Base-by-base conservation (phyloP, 2,113 vertebrate genomes). In the Egretta garzetta region DNA sequence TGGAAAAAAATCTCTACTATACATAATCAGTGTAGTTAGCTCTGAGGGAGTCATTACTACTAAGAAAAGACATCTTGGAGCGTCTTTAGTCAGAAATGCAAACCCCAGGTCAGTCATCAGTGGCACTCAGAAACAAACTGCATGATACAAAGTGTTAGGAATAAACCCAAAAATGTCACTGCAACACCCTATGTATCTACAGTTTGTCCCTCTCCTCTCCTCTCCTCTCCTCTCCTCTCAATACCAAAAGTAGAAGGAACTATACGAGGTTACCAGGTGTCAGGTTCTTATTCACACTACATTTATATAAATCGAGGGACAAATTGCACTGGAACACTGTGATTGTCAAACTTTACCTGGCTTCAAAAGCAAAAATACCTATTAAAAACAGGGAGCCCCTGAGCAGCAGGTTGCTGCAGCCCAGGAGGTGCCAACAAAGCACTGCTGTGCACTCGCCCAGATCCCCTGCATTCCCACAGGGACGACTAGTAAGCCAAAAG, bases 391-490 rank as follows among this genome's bases (percentile, higher is more conserved):
- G 24, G 33, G 23, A 32, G 14, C 9, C 28, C 39, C 58, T 53
- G n/a, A 53, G n/a, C 6, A 5, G 12, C 12, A 58, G 21, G 18
- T 60, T 0, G 2, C 30, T 41, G 70, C n/a, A 72, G 72, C 39
- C 32, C 1, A 5, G 19, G 21, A 60, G 4, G 4, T 55, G 27
- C n/a, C 58, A 43, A n/a, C 0, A 2, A 70, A 59, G 21, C 58
- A 24, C 27, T 32, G 10, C 58, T 58, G 8, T 41, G 26, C 0
- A 0, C 20, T 55, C 1, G 0, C 8, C 41, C 19, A 10, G 12
- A 27, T 58, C 19, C 35, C 21, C 27, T 24, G 28, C 8, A 3
- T 58, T 23, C 33, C 62, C 24, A n/a, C 35, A 50, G 32, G 21
- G 10, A 50, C 10, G 39, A 30, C 14, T 24, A 45, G 39, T 14